Evolutionary conservation across 2,797 vertebrate genomes (phyloP).

Genomic region (Thunnus albacares): DNA sequence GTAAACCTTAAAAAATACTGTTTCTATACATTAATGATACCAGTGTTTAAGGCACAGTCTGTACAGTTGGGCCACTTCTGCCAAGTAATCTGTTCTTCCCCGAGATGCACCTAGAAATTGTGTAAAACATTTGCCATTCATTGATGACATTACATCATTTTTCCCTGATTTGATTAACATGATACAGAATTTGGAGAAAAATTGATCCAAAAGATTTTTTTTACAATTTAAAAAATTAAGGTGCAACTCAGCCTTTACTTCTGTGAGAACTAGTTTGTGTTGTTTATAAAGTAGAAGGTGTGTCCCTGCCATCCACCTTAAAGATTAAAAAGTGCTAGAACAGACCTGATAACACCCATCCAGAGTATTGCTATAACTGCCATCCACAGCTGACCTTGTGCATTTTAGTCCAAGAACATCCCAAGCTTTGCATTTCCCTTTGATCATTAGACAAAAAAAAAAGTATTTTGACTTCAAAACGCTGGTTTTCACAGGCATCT

Average conservation of each 20-base stretch:
- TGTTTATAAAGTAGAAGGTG: conserved; percentile 18
- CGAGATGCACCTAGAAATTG: neutral
- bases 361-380: conserved; percentile 6
- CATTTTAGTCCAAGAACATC: conserved; percentile 27
- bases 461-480: conserved; percentile 18
- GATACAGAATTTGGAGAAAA: neutral
- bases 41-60: conserved; percentile 80
- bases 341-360: conserved; percentile 39
- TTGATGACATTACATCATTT: neutral
- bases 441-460: neutral
- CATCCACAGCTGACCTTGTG: conserved; percentile 8
- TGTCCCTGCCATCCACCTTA: conserved; percentile 44
- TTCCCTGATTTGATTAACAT: conserved; percentile 31
- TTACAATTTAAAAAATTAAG: conserved; percentile 2
- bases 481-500: neutral
- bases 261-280: conserved; percentile 12
- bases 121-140: conserved; percentile 10
- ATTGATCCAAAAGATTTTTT: conserved; percentile 1
- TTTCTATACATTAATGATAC: conserved; percentile 52
- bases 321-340: conserved; percentile 59
- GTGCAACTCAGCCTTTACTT: conserved; percentile 11
- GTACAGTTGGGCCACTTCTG: conserved; percentile 44
- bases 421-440: conserved; percentile 14
- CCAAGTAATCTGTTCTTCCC: conserved; percentile 24
- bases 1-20: conserved; percentile 56